phyloP scores from a whole-genome alignment of 2,888 invertebrate genomes.

The Sinhomidia bicolor region DNA sequence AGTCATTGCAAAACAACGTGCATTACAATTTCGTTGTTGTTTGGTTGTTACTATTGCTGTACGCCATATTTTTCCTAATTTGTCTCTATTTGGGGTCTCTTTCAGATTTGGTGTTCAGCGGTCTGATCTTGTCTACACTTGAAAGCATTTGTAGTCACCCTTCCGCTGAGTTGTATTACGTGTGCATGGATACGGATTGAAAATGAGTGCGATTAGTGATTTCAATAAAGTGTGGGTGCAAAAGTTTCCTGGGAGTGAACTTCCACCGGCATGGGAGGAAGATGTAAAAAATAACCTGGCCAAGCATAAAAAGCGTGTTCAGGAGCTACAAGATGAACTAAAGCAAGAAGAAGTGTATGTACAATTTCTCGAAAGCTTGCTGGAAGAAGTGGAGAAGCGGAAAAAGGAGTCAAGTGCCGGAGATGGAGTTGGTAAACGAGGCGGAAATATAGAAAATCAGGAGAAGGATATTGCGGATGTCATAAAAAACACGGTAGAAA shows the following conservation, averaged over 20 bases:
- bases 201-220: constrained; percentile 80
- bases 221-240: constrained; percentile 90
- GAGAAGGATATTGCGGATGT: constrained; percentile 79
- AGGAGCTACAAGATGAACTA: constrained; percentile 90
- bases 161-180: too few species aligned
- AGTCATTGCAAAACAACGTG: too few species aligned
- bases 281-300: constrained; percentile 94
- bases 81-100: too few species aligned
- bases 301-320: constrained; percentile 93
- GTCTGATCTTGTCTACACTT: background rate
- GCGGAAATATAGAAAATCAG: constrained; percentile 70
- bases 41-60: too few species aligned
- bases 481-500: constrained; percentile 79
- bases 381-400: constrained; percentile 93
- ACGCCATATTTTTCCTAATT: too few species aligned
- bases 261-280: constrained; percentile 96
- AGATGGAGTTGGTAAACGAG: constrained; percentile 80
- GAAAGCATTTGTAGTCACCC: background rate
- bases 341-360: constrained; percentile 96
- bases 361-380: constrained; percentile 91
- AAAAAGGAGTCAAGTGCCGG: constrained; percentile 84
- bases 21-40: too few species aligned
- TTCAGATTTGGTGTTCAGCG: background rate
- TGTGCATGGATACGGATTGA: constrained; percentile 35
- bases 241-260: constrained; percentile 93